A percentile compares a stretch with the other conserved stretches of the same genome.
phyloP scores from a whole-genome alignment of 2,888 invertebrate genomes.

The Xylota sylvarum region DNA sequence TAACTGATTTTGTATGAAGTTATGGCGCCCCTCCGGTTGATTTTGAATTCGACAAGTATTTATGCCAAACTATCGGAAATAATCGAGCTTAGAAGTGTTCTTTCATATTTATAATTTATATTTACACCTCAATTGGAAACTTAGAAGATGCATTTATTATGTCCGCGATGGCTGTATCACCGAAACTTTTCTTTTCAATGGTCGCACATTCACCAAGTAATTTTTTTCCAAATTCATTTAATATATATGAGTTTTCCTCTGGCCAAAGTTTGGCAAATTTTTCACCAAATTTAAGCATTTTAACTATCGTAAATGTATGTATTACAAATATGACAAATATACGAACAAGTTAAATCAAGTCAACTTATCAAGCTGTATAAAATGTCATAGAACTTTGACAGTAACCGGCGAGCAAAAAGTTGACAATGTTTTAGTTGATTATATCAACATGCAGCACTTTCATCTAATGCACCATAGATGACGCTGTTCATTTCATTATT shows the following conservation, averaged over 20 bases:
- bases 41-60: conserved; percentile 66
- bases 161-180: conserved; percentile 70
- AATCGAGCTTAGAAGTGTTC: not conserved
- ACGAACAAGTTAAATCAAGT: too few species aligned
- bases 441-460: not conserved
- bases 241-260: conserved; percentile 51
- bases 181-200: conserved; percentile 77
- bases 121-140: conserved; percentile 81
- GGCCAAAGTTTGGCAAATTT: conserved; percentile 81
- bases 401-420: not conserved
- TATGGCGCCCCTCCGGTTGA: conserved; percentile 70
- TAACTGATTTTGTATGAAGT: conserved; percentile 73
- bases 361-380: too few species aligned
- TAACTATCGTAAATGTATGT: not conserved
- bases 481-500: too few species aligned
- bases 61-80: conserved; percentile 73
- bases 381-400: not conserved
- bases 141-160: conserved; percentile 79
- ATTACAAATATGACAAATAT: too few species aligned
- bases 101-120: not conserved
- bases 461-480: not conserved
- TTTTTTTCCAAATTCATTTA: conserved; percentile 79
- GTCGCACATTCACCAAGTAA: conserved; percentile 79
- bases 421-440: not conserved
- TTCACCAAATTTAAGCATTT: conserved; percentile 81